phyloP scores from a whole-genome alignment of 2,113 vertebrate species.

The Hystrix cristata region DNA sequence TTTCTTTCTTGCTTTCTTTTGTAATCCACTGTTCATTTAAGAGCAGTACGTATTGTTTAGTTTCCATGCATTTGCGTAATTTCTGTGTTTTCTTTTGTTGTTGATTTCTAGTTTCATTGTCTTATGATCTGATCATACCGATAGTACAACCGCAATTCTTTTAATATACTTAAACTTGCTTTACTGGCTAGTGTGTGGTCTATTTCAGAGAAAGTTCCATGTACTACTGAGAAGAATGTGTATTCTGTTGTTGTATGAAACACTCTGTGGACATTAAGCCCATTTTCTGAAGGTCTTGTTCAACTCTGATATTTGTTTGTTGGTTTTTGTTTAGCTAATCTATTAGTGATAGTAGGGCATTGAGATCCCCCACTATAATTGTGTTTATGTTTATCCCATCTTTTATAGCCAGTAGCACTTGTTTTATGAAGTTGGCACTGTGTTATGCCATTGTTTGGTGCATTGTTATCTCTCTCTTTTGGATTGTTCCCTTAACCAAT shows the following conservation, averaged over 20 bases:
- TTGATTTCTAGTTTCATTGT: neutral
- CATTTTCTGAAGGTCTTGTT: neutral
- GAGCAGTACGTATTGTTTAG: neutral
- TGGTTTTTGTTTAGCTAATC: neutral
- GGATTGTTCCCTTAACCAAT: neutral
- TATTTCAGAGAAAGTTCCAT: neutral
- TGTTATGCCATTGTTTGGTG: neutral
- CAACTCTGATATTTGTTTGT: neutral
- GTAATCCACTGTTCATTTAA: neutral
- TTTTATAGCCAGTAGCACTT: neutral
- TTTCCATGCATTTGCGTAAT: neutral
- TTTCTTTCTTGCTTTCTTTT: neutral
- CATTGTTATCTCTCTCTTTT: neutral
- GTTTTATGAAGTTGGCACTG: neutral
- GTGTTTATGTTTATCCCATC: neutral
- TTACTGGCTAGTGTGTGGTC: neutral
- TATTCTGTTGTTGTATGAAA: neutral
- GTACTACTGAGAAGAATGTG: neutral
- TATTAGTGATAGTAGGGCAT: neutral
- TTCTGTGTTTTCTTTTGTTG: neutral
- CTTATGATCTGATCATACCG: neutral
- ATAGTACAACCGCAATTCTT: neutral
- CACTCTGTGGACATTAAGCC: neutral
- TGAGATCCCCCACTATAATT: neutral
- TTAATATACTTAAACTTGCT: neutral